phyloP scores from a whole-genome alignment of 2,797 vertebrate genomes.

The Eutrigla gurnardus region DNA sequence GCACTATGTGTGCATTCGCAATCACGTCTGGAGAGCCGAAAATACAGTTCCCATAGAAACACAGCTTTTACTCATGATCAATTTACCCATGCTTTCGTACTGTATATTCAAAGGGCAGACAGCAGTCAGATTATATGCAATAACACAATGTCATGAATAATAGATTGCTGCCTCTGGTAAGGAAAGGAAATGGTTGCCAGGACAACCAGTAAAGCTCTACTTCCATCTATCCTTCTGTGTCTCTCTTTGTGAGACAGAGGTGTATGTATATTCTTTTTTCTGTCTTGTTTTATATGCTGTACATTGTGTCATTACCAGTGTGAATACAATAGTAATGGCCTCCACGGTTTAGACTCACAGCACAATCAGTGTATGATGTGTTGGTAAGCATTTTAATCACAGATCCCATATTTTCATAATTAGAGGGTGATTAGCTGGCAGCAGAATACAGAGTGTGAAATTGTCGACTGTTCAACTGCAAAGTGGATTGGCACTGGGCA shows the following conservation, averaged over 20 bases:
- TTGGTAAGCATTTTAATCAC: slow-evolving; percentile 54
- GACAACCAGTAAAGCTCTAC: slow-evolving; percentile 57
- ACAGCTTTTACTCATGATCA: slow-evolving; percentile 9
- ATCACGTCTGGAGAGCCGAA: slow-evolving; percentile 5
- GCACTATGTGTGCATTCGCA: slow-evolving; percentile 11
- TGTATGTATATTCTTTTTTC: background rate
- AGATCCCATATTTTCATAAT: slow-evolving; percentile 40
- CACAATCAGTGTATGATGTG: slow-evolving; percentile 8
- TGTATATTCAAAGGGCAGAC: slow-evolving; percentile 44
- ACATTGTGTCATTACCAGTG: background rate
- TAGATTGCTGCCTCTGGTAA: slow-evolving; percentile 61
- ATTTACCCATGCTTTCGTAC: slow-evolving; percentile 18
- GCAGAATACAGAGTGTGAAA: slow-evolving; percentile 44
- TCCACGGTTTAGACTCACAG: background rate
- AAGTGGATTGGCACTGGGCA: slow-evolving; percentile 13
- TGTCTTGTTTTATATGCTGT: slow-evolving; percentile 1
- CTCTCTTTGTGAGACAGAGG: background rate
- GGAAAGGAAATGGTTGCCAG: slow-evolving; percentile 63
- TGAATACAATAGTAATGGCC: background rate
- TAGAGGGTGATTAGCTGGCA: slow-evolving; percentile 46
- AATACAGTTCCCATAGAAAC: slow-evolving; percentile 32
- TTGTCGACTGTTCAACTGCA: slow-evolving; percentile 45
- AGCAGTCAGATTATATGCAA: slow-evolving; percentile 61
- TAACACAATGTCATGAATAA: slow-evolving; percentile 75
- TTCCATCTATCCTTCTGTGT: background rate